These are phyloP conservation scores for Phaedon cochleariae DNA, from an alignment of 2,888 invertebrate genomes.

Conservation along the genomic window DNA sequence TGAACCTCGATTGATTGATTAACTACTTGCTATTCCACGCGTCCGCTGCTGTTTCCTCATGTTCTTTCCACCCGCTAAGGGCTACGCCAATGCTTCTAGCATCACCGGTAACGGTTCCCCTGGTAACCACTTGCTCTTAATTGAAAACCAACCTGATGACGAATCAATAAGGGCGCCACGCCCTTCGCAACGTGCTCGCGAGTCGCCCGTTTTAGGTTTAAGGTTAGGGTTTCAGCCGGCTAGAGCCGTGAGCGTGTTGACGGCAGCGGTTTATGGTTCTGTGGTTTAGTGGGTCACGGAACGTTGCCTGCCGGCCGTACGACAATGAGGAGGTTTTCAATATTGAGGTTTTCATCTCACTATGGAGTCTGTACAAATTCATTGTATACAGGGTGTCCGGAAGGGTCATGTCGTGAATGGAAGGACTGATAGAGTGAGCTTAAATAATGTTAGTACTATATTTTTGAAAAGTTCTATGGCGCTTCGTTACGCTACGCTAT, in stretches of 20 bases:
- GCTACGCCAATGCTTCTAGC: slow-evolving; percentile 23
- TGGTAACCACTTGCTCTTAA: slow-evolving; percentile 64
- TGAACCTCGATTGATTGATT: too few species aligned
- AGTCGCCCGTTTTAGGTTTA: slow-evolving; percentile 36
- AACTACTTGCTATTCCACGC: too few species aligned
- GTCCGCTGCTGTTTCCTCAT: too few species aligned
- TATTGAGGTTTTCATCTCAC: too few species aligned
- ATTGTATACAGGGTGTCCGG: too few species aligned
- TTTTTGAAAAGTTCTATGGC: too few species aligned
- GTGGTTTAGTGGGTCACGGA: background rate
- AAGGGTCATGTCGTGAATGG: too few species aligned
- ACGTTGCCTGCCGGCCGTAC: background rate
- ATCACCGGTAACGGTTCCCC: slow-evolving; percentile 57
- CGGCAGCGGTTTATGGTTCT: background rate
- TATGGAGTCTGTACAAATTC: too few species aligned
- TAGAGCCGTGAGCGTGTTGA: background rate
- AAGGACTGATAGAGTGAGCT: too few species aligned
- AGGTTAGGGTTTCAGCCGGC: slow-evolving; percentile 34
- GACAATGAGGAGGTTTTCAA: too few species aligned
- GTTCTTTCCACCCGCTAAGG: background rate
- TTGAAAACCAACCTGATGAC: slow-evolving; percentile 65
- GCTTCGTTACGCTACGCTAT: too few species aligned
- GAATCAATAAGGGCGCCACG: slow-evolving; percentile 61
- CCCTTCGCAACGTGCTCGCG: slow-evolving; percentile 44
- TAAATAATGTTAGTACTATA: too few species aligned